A percentile compares a stretch with the other conserved stretches of the same genome.
These are phyloP conservation scores for Coleophora deauratella DNA, from an alignment of 2,888 invertebrate genomes.

Conservation along the genomic window DNA sequence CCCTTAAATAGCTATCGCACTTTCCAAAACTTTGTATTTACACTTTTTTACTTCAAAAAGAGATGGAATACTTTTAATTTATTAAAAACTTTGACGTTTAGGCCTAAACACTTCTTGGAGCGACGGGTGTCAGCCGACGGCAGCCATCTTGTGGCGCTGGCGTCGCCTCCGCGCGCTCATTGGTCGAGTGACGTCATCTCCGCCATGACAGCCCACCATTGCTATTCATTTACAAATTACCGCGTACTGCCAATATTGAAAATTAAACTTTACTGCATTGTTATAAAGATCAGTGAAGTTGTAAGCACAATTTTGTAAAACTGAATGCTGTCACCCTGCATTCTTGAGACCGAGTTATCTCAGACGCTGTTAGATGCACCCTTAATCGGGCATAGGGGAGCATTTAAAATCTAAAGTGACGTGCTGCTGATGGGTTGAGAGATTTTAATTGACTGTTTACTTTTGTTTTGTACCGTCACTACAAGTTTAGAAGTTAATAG, in stretches of 20 bases:
- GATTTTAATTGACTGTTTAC: conserved; percentile 64
- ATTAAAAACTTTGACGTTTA: conserved; percentile 28
- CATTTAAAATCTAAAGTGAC: conserved; percentile 58
- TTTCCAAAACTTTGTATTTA: neutral
- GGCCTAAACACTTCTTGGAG: conserved; percentile 65
- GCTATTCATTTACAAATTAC: conserved; percentile 43
- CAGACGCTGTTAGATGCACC: conserved; percentile 69
- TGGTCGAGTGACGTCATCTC: conserved; percentile 68
- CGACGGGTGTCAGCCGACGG: conserved; percentile 60
- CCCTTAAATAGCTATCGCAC: conserved; percentile 3
- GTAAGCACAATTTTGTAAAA: conserved; percentile 29
- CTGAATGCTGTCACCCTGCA: conserved; percentile 57
- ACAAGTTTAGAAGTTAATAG: too few relatives aligned
- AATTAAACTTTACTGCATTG: conserved; percentile 26
- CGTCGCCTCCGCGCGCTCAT: conserved; percentile 60
- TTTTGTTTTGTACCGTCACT: conserved; percentile 28
- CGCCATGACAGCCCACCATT: conserved; percentile 68
- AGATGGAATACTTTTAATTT: neutral
- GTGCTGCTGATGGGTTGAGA: conserved; percentile 52
- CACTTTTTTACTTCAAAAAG: neutral
- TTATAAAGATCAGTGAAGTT: conserved; percentile 18
- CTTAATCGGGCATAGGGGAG: conserved; percentile 58
- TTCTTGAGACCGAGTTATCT: conserved; percentile 65
- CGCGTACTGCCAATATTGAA: conserved; percentile 22
- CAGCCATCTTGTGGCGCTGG: conserved; percentile 72